These are phyloP conservation scores for Halictus ligatus DNA, from an alignment of 2,888 invertebrate species.

Conservation along the genomic window DNA sequence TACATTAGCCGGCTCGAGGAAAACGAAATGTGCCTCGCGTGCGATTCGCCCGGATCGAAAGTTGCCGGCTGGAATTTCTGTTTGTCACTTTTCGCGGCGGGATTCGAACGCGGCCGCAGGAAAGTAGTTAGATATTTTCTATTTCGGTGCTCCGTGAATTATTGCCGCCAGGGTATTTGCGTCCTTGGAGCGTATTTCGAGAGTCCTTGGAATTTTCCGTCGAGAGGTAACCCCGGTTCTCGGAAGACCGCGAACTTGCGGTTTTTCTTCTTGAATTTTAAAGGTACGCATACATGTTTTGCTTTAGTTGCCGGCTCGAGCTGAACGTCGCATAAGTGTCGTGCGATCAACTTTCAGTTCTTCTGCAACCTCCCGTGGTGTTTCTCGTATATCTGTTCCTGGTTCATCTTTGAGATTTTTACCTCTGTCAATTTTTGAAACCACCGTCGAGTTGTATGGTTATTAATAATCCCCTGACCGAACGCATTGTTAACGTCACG, in stretches of 20 bases:
- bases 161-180: neutral
- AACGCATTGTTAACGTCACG: neutral
- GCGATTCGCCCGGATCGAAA: slow-evolving; percentile 10
- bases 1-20: slow-evolving; percentile 10
- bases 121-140: slow-evolving; percentile 2
- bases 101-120: neutral
- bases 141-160: slow-evolving; percentile 1
- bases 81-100: neutral
- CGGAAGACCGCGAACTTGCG: neutral
- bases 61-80: slow-evolving; percentile 19
- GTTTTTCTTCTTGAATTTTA: neutral
- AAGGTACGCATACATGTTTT: neutral
- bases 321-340: neutral
- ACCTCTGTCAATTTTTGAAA: neutral
- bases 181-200: neutral
- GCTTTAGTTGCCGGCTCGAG: neutral
- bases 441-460: neutral
- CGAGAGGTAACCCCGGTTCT: neutral
- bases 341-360: neutral
- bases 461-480: neutral
- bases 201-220: slow-evolving; percentile 4
- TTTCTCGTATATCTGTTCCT: neutral
- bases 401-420: too few relatives aligned
- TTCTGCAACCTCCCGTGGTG: neutral
- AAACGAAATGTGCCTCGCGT: slow-evolving; percentile 11